Evolutionary conservation across 2,888 invertebrate species (phyloP).

Genomic region (Mayetiola destructor): DNA sequence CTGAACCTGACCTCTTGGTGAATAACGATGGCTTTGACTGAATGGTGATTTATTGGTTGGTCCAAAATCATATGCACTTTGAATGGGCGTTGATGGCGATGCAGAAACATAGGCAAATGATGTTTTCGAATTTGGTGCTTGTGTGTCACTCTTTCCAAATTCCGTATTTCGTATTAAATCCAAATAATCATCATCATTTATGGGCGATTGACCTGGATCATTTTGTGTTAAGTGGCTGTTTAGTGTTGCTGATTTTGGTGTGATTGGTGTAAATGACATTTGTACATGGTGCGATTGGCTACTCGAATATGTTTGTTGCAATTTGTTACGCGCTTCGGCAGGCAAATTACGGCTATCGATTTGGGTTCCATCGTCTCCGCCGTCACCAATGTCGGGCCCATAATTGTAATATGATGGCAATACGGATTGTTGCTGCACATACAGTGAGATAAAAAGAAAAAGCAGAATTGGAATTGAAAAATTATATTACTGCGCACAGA

Average conservation of each 20-base stretch:
- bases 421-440: background rate
- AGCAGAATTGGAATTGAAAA: too few species aligned
- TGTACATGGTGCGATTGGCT: background rate
- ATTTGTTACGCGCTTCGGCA: background rate
- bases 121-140: background rate
- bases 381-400: background rate
- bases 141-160: background rate
- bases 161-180: constrained; percentile 9
- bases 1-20: background rate
- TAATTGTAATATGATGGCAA: background rate
- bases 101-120: background rate
- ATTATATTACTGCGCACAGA: too few species aligned
- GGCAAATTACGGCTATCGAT: constrained; percentile 6
- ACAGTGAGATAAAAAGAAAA: background rate
- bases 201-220: background rate
- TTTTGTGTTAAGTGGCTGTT: too few species aligned
- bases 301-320: background rate
- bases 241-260: too few species aligned
- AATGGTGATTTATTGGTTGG: constrained; percentile 4
- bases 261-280: background rate
- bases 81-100: background rate
- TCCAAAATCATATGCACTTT: background rate
- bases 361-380: background rate
- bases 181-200: constrained; percentile 11
- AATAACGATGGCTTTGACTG: background rate